These are phyloP conservation scores for Glossosoma conforme DNA, from an alignment of 1,140 invertebrate genomes.

Conservation along the genomic window DNA sequence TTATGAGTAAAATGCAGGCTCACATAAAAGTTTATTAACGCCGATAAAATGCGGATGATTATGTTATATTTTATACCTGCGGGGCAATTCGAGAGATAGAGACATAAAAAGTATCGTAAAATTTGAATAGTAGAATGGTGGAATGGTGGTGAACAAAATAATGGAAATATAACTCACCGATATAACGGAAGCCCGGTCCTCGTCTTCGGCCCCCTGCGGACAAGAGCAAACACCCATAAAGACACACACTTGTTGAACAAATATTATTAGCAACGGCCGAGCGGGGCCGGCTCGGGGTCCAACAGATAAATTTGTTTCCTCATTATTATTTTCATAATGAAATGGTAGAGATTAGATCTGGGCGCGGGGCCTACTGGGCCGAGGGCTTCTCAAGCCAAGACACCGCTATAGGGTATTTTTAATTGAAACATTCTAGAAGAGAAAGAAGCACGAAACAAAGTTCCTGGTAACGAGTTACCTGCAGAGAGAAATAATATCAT, in stretches of 20 bases:
- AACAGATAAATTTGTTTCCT: constrained; percentile 22
- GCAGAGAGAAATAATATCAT: too few species aligned
- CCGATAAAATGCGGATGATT: too few species aligned
- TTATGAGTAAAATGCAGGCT: too few species aligned
- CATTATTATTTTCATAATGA: constrained; percentile 25
- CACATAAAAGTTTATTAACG: too few species aligned
- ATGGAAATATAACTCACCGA: constrained; percentile 64
- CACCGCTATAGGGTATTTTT: too few species aligned
- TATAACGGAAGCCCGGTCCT: constrained; percentile 65
- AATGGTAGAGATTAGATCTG: constrained; percentile 21
- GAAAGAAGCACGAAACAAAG: too few species aligned
- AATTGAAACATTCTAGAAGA: too few species aligned
- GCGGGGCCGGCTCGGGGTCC: background rate
- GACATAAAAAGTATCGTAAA: constrained; percentile 1
- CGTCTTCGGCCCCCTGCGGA: constrained; percentile 63
- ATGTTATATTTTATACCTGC: too few species aligned
- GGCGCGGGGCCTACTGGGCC: constrained; percentile 2
- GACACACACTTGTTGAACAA: constrained; percentile 13
- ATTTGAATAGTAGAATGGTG: constrained; percentile 4
- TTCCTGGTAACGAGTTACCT: too few species aligned
- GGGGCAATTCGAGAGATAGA: too few species aligned
- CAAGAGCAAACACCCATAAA: constrained; percentile 33
- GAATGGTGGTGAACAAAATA: too few species aligned
- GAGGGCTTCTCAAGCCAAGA: too few species aligned
- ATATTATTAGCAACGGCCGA: constrained; percentile 10